A percentile compares a stretch with the other conserved stretches of the same genome.
Conservation (phyloP, 37 sponge, comb jelly and placozoan species). For the Cladorhizidae sp. region DNA sequence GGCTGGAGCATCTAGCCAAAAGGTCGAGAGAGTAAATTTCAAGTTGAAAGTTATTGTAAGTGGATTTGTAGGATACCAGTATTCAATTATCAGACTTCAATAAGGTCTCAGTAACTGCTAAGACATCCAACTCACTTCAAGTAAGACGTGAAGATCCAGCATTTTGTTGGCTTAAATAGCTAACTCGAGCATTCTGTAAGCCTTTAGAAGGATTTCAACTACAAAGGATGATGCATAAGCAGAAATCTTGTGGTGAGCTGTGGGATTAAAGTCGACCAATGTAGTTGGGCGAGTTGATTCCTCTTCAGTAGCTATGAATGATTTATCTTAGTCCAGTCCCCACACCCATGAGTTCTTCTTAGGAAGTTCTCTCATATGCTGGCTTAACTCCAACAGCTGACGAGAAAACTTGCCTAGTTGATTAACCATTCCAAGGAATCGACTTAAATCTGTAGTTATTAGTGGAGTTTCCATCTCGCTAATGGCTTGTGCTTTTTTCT, state of each 20-base stretch:
- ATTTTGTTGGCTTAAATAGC: no score
- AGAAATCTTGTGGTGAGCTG: conserved; percentile 19
- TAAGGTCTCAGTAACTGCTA: no score
- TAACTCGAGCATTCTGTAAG: no score
- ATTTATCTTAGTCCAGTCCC: conserved; percentile 29
- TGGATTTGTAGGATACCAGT: no score
- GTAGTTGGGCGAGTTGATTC: conserved; percentile 36
- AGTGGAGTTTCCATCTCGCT: conserved; percentile 25
- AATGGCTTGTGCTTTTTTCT: conserved; percentile 37
- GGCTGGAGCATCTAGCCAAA: no score
- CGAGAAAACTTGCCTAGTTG: conserved; percentile 55
- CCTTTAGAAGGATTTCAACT: no score
- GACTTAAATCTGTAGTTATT: conserved; percentile 4
- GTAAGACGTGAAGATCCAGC: no score
- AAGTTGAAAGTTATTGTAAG: no score
- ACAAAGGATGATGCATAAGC: conserved; percentile 52
- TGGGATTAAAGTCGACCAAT: conserved; percentile 28
- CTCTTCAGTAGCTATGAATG: conserved; percentile 14
- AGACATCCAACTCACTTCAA: no score
- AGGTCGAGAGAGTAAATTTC: no score
- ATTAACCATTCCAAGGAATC: conserved; percentile 61
- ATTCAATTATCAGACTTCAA: no score
- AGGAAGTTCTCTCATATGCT: conserved; percentile 47
- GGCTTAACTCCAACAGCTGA: conserved; percentile 19
- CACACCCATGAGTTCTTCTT: conserved; percentile 34